Percentiles rank a stretch among this genome's conserved stretches.
Evolutionary conservation across 2,113 vertebrate genomes (phyloP).

Genomic region (Odontophorus gujanensis): DNA sequence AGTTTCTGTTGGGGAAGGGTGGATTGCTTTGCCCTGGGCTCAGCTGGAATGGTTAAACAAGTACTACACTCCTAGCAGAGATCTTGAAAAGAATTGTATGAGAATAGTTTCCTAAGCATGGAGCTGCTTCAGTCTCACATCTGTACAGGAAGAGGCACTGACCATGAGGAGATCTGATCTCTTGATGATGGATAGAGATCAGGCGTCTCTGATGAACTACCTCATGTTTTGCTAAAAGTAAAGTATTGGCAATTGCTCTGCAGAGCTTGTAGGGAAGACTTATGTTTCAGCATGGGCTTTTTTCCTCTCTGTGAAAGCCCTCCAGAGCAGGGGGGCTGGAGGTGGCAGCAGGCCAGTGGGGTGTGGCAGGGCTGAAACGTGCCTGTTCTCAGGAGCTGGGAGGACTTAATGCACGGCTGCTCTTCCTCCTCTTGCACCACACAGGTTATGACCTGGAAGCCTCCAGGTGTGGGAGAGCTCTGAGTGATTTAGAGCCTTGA

Average conservation of each 20-base stretch:
- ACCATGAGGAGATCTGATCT: background rate
- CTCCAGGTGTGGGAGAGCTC: background rate
- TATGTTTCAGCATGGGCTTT: background rate
- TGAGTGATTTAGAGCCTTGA: rapidly evolving
- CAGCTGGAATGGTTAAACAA: rapidly evolving
- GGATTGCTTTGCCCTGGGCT: rapidly evolving
- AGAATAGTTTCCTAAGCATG: background rate
- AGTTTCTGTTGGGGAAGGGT: background rate
- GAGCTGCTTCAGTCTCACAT: background rate
- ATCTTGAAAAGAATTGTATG: background rate
- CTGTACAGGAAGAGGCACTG: background rate
- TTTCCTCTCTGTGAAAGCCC: background rate
- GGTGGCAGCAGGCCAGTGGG: background rate
- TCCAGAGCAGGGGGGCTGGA: background rate
- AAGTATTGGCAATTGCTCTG: background rate
- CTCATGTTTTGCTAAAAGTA: background rate
- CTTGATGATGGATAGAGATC: background rate
- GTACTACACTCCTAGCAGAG: background rate
- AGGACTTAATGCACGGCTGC: background rate
- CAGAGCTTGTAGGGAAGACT: background rate
- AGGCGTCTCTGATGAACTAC: background rate
- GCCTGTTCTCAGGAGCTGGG: background rate
- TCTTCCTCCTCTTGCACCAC: background rate
- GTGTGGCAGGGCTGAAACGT: background rate
- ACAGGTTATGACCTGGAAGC: background rate